Base-by-base conservation (phyloP, 2,797 vertebrate genomes). In the Mareca penelope region DNA sequence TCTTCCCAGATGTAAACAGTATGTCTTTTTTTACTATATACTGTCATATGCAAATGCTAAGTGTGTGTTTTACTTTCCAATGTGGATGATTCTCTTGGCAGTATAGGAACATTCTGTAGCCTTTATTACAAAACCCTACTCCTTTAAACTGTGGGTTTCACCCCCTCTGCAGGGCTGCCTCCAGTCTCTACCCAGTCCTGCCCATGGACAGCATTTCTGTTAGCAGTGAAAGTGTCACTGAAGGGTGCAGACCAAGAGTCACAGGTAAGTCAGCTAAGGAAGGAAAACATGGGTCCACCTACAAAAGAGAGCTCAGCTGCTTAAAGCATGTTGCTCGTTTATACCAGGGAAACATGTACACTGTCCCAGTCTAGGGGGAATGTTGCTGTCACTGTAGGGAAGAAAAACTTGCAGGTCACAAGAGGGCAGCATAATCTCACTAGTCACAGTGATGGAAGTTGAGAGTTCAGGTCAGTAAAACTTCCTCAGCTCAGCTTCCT, bases 391-490 rank as follows among this genome's bases (percentile, higher is more conserved):
- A 19, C 39, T 42, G 50, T 6, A 53, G 67, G 12, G 42, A 44
- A 86, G 56, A 73, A 56, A 84, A 91, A 70, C 59, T 15, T 48
- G 12, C 9, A 64, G 68, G 82, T 95, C 92, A 79, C 77, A 86
- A 96, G 94, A 37, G 89, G 96, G 95, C 94, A 97, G 91, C 91
- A 90, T 35, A 79, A 73, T 85, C 88, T 85, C 64, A 77, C 31
- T 67, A 28, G 48, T 88, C 23, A 86, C 10, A 24, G 48, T 77
- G 73, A 35, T 31, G 64, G 46, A 75, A 67, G 60, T 67, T 33
- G 19, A 44, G 60, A 39, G 50, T 14, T 81, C n/a, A n/a, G 48
- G 16, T 70, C n/a, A 22, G 48, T 63, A 19, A 26, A 26, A 52
- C 15, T 86, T 78, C 37, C n/a, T 68, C 52, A 60, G 16, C 28